Conservation (phyloP, 2,113 vertebrate species). For the Benitochromis conjunctus region DNA sequence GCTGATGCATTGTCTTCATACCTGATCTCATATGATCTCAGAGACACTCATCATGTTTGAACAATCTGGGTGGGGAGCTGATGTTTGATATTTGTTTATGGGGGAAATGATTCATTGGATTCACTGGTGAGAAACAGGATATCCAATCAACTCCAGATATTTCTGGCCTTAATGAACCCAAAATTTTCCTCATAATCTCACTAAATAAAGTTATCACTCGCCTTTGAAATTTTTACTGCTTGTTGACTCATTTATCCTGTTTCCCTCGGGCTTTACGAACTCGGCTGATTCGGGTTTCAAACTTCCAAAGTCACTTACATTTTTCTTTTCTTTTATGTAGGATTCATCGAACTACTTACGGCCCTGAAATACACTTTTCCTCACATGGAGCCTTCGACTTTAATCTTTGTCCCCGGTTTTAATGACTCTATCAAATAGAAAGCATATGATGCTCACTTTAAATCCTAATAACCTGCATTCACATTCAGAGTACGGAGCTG, state of each 20-base stretch:
- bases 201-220: conserved; percentile 30
- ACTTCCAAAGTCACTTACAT: not conserved
- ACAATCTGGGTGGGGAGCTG: not conserved
- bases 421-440: conserved; percentile 68
- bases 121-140: conserved; percentile 41
- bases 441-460: conserved; percentile 66
- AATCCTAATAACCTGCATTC: conserved; percentile 35
- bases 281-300: not conserved
- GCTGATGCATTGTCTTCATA: not conserved
- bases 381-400: conserved; percentile 17
- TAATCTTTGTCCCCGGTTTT: conserved; percentile 54
- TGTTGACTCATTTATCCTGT: conserved; percentile 29
- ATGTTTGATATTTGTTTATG: conserved; percentile 46
- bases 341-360: conserved; percentile 25
- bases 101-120: conserved; percentile 59
- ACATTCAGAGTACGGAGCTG: conserved; percentile 2
- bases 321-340: not conserved
- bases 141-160: conserved; percentile 29
- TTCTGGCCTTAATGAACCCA: not conserved
- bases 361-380: not conserved
- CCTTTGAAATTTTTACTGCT: conserved; percentile 37
- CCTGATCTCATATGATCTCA: not conserved
- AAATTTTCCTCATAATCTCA: conserved; percentile 9
- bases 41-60: conserved; percentile 9
- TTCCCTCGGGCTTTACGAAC: not conserved